Base-by-base conservation (phyloP, 1,140 invertebrate species). In the Phocides pigmalion region DNA sequence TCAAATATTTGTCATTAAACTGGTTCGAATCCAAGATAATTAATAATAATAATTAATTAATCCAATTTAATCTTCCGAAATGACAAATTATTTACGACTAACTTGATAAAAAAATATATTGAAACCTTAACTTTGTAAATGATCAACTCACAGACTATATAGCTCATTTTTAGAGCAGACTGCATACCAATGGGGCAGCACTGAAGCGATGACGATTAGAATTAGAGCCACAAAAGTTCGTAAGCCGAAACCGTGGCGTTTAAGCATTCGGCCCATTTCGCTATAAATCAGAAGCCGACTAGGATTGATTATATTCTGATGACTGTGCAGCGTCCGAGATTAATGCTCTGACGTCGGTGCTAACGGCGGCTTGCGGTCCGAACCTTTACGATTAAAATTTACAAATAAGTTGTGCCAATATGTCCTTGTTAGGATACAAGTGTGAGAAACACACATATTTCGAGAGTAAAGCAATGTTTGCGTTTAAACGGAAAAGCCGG, bases 281-380 rank as follows among this genome's bases (percentile, higher is more conserved):
- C 72, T 75, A 81, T 81, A 79, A 82, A 84, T 84, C 79, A 82
- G 58, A 62, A 51, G 64, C 41, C 42, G 76, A 72, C 66, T 72
- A 56, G 74, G 72, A 87, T 84, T 84, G 79, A 87, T 84, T 77
- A 72, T 74, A 74, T 69, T 51, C 66, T 71, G 74, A 77, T 87
- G 84, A 87, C 70, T 80, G 49, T 65, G 77, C 83, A 76, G 28
- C 44, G 59, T 58, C 25, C 39, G 49, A 77, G 81, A 82, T 81
- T 84, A 76, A 86, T 79, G 74, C 25, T 44, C 22, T 44, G 39
- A 28, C n/a, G 39, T 16, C 11, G 8, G 17, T 22, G 9, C 19
- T 20, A 28, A 28, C 46, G n/a, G 4, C 14, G 35, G 22, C 20
- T 44, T 4, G 16, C 22, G 25, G 16, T 32, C 37, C 39, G 41